Evolutionary conservation across 2,113 vertebrate species (phyloP), one percentile per base, ranked within the genome.

Genomic region (Prolemur simus): DNA sequence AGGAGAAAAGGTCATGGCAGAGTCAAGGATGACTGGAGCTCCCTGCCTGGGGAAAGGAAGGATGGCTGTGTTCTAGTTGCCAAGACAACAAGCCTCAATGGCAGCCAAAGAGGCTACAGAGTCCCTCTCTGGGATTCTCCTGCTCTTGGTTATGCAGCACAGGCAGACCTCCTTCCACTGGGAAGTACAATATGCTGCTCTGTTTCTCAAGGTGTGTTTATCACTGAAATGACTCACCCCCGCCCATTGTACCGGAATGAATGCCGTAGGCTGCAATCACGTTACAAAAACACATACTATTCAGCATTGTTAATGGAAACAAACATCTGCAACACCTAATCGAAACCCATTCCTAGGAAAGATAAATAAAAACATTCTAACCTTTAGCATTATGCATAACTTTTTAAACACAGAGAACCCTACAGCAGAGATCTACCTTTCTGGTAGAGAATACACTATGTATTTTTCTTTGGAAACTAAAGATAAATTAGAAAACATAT

Each of bases 21-120:
- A 93, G 95, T 78, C 86, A 83, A 84, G 82, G 91, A 91, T 91
- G 93, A 82, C 76, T 92, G 63, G 88, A 73, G 85, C 56, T 82
- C 82, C 54, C 29, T 15, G 56, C 42, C 45, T 87, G 34, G 81
- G 84, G 81, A 78, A 54, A 84, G n/a, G 42, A 78, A 1, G 10
- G 82, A 89, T 76, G 78, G 58, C 71, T 94, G 45, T 82, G 82
- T 87, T 89, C 89, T 64, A 83, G 96, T 95, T 97, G 93, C 89
- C 97, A 96, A 88, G 97, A 92, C 93, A 90, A 97, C 80, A 58
- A 56, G 80, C 39, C 80, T 14, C 77, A 97, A 37, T 73, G 97
- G 76, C 49, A 96, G 93, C 58, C 27, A 64, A 49, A 64, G 58
- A 91, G 52, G 37, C 91, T 95, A 52, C 71, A 52, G 90, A 84